These are phyloP conservation scores for Mesochorus sp. DNA, from an alignment of 2,888 invertebrate genomes.

Conservation along the genomic window DNA sequence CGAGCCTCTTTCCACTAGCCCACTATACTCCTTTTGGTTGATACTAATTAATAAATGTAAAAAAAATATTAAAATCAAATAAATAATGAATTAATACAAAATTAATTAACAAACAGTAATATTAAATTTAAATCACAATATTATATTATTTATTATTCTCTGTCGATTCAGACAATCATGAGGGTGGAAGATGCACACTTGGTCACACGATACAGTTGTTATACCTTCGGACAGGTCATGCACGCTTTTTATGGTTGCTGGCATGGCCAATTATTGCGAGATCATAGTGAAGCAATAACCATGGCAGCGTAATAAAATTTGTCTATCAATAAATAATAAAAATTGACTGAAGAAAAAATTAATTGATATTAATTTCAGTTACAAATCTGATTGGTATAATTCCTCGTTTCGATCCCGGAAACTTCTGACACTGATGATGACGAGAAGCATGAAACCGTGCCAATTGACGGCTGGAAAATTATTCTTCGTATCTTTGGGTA, in stretches of 20 bases:
- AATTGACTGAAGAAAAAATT: neutral
- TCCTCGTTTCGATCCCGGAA: slow-evolving; percentile 33
- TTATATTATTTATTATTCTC: neutral
- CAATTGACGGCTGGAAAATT: slow-evolving; percentile 45
- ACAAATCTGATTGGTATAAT: slow-evolving; percentile 45
- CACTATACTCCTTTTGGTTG: too few relatives aligned
- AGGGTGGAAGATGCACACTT: slow-evolving; percentile 23
- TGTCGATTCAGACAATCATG: slow-evolving; percentile 26
- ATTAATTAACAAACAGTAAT: too few relatives aligned
- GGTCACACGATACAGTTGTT: slow-evolving; percentile 37
- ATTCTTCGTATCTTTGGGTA: slow-evolving; percentile 39
- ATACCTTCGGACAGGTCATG: slow-evolving; percentile 37
- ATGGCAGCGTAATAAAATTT: slow-evolving; percentile 28
- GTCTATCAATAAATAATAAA: neutral
- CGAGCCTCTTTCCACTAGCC: too few relatives aligned
- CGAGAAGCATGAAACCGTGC: slow-evolving; percentile 36
- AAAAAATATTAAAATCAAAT: too few relatives aligned
- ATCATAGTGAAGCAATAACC: slow-evolving; percentile 33
- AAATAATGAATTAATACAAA: too few relatives aligned
- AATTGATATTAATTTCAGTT: slow-evolving; percentile 33
- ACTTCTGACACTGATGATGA: slow-evolving; percentile 33
- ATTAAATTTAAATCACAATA: neutral
- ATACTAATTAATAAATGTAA: too few relatives aligned
- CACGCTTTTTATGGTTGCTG: slow-evolving; percentile 53
- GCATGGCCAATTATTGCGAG: slow-evolving; percentile 51